Base-by-base conservation (phyloP, 2,888 invertebrate species). In the Apotomis turbidana region DNA sequence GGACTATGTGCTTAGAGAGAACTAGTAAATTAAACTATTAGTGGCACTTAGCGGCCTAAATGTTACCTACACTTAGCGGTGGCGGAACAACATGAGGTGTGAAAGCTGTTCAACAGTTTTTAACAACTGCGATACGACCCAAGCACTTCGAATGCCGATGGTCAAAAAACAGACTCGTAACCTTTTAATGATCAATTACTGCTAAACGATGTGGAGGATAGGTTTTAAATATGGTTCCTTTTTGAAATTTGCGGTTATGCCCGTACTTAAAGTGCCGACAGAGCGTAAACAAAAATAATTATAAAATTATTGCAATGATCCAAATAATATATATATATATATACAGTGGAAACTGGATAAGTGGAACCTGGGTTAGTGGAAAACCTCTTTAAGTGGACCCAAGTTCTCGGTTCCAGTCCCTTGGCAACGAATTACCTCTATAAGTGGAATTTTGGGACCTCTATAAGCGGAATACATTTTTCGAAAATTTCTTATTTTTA, bases 81-180 rank as follows among this genome's bases (percentile, higher is more conserved):
- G 46, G 46, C 54, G 46, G 68, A 64, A 70, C 59, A 36, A 68
- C 68, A 62, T 49, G 15, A 74, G 70, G 76, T 77, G 78, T 77
- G 78, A 77, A 78, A 77, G 76, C 76, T 74, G 76, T 74, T 74
- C 62, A 73, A 66, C 61, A 64, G 64, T 58, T 64, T 68, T 63
- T 5, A 63, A 68, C 57, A 58, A 36, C 62, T 67, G 36, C 27
- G 44, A 54, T 63, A 62, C 55, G n/a, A 55, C 27, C 5, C 27
- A 66, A 55, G 64, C 15, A 49, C 49, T 36, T 49, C 27, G 27
- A 49, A 51, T 36, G 36, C 27, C 4, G 38, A 38, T 13, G 4
- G 4, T 61, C 36, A 5, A 62, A 51, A 51, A n/a, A n/a, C 44
- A 44, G 9, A 49, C 49, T 3, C 9, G 41, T 6, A 0, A 41